Evolutionary conservation across 2,888 invertebrate genomes (phyloP), one percentile per base, ranked within the genome.

Genomic region (Antheraea assamensis): DNA sequence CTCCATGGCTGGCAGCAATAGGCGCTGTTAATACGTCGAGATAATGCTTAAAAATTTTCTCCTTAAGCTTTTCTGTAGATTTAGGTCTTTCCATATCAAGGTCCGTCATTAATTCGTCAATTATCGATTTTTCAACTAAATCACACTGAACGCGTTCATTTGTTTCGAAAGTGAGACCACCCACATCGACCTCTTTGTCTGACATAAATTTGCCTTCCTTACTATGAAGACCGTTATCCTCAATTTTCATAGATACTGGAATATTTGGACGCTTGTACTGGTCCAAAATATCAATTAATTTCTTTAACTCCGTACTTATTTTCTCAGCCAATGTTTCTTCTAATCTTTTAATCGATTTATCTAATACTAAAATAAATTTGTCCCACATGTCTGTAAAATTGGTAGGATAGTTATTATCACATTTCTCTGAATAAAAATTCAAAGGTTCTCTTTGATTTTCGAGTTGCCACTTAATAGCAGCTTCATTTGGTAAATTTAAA

Each of bases 251-350:
- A 17, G 70, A 21, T 24, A 70, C 24, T 70, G 68, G 42, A 7
- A 73, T 42, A 58, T 58, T 21, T 15, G 58, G 58, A 58, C 74
- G 64, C 21, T 78, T 74, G 5, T 47, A 73, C 71, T 75, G 76
- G n/a, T 77, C 77, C 27, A 78, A 77, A 13, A 71, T 30, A 5
- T 74, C 72, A 61, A 79, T 58, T 5, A 84, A 73, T 55, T 77
- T 83, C 58, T 84, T 88, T n/a, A 93, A 75, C 79, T 92, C 90
- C 31, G 74, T 85, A 10, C 85, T 74, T 68, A 92, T 87, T 81
- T 87, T 92, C 0, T 89, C 86, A 15, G 85, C 79, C 35, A 94
- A 73, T 7, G 86, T 84, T 7, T 87, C 83, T 81, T 93, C 92
- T 17, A 93, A 79, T 78, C 80, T 87, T 78, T 85, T 87, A 0